Evolutionary conservation across 2,888 invertebrate genomes (phyloP).

Genomic region (Thalpophila matura): DNA sequence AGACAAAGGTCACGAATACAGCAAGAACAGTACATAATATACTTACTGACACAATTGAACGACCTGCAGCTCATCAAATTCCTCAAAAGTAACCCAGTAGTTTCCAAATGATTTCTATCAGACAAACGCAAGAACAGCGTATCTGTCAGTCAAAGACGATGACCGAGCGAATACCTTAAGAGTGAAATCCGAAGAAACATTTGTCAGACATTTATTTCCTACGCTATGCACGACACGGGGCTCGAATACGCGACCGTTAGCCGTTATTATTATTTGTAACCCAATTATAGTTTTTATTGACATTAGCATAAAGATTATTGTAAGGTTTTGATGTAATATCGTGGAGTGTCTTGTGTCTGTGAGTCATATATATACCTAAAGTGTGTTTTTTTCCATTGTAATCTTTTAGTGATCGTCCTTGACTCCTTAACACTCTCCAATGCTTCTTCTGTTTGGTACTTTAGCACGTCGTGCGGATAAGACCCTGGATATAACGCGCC

Average conservation of each 20-base stretch:
- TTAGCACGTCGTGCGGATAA: too few relatives aligned
- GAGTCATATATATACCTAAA: too few relatives aligned
- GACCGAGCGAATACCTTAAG: slow-evolving; percentile 58
- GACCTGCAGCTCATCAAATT: slow-evolving; percentile 15
- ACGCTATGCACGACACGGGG: slow-evolving; percentile 58
- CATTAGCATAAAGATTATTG: slow-evolving; percentile 23
- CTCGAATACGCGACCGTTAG: slow-evolving; percentile 55
- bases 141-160: slow-evolving; percentile 54
- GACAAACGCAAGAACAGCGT: slow-evolving; percentile 34
- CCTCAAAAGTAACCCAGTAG: slow-evolving; percentile 49
- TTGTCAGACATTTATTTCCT: slow-evolving; percentile 63
- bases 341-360: slow-evolving; percentile 21
- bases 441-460: too few relatives aligned
- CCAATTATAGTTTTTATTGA: slow-evolving; percentile 48
- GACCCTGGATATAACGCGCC: too few relatives aligned
- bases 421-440: too few relatives aligned
- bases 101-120: slow-evolving; percentile 37
- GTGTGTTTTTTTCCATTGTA: too few relatives aligned
- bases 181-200: slow-evolving; percentile 44
- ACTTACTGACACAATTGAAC: background rate
- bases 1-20: background rate
- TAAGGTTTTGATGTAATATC: background rate
- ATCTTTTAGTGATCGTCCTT: too few relatives aligned
- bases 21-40: background rate
- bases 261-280: slow-evolving; percentile 43